A percentile compares a stretch with the other conserved stretches of the same genome.
These are phyloP conservation scores for Catamblyrhynchus diadema DNA, from an alignment of 2,797 vertebrate genomes.

Conservation along the genomic window DNA sequence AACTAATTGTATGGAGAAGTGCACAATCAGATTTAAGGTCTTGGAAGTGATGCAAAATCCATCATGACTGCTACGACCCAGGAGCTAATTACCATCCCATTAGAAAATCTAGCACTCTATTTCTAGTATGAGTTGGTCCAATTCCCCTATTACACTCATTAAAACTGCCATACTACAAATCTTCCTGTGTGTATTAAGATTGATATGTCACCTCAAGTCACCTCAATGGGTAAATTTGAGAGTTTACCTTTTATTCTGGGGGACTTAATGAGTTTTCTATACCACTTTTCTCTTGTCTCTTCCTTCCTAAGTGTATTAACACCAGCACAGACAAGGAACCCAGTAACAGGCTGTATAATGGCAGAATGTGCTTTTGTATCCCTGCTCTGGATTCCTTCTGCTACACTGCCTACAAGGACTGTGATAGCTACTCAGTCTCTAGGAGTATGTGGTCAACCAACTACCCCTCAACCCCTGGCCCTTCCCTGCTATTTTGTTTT, in stretches of 20 bases:
- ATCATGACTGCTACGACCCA: not conserved
- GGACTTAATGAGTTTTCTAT: constrained; percentile 3
- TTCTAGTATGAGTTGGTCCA: constrained; percentile 14
- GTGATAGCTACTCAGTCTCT: not conserved
- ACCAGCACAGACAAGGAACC: not conserved
- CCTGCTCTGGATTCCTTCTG: not conserved
- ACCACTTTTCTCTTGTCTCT: not conserved
- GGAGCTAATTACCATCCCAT: constrained; percentile 39
- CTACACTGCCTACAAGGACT: not conserved
- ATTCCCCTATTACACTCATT: constrained; percentile 38
- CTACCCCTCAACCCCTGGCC: not conserved
- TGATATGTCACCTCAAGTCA: constrained; percentile 35
- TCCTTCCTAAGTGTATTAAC: not conserved
- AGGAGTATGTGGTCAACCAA: not conserved
- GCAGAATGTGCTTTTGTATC: not conserved
- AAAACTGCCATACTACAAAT: constrained; percentile 30
- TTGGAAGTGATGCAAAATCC: constrained; percentile 36
- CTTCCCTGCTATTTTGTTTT: not conserved
- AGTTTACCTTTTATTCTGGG: not conserved
- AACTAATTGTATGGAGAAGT: constrained; percentile 30
- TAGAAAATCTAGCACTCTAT: constrained; percentile 26
- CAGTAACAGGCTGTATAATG: not conserved
- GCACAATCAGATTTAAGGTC: constrained; percentile 25
- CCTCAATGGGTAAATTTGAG: not conserved
- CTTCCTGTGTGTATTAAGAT: not conserved